Conservation (phyloP, 2,797 vertebrate genomes). For the Lophius americanus region DNA sequence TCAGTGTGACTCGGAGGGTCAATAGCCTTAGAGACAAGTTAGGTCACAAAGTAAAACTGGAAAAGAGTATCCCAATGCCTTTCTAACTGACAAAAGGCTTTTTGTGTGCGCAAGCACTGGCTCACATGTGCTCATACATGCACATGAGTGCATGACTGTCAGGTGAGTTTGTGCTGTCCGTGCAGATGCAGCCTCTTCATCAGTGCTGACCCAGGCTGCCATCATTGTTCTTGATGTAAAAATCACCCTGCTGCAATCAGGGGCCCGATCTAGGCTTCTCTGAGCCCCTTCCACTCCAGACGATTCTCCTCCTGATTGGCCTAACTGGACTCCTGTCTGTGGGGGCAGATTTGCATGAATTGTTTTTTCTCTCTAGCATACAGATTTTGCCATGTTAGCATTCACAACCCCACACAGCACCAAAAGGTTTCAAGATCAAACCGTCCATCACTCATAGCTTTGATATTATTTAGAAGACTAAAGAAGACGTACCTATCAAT, state of each 20-base stretch:
- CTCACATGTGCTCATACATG: slow-evolving; percentile 40
- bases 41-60: slow-evolving; percentile 57
- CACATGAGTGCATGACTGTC: slow-evolving; percentile 47
- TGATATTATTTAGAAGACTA: slow-evolving; percentile 23
- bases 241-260: slow-evolving; percentile 85
- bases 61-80: slow-evolving; percentile 30
- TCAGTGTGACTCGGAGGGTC: slow-evolving; percentile 71
- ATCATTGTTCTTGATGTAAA: slow-evolving; percentile 80
- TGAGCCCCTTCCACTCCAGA: slow-evolving; percentile 78
- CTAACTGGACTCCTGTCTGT: slow-evolving; percentile 85
- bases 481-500: slow-evolving; percentile 2
- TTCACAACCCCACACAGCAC: slow-evolving; percentile 62
- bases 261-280: slow-evolving; percentile 72
- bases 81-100: slow-evolving; percentile 31
- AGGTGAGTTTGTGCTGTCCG: slow-evolving; percentile 68
- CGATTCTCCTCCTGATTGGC: slow-evolving; percentile 85
- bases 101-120: slow-evolving; percentile 3
- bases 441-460: slow-evolving; percentile 20
- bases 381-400: slow-evolving; percentile 78
- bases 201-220: slow-evolving; percentile 76
- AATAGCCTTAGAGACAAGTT: slow-evolving; percentile 66
- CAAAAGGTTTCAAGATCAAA: slow-evolving; percentile 29
- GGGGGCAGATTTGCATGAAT: slow-evolving; percentile 81
- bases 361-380: slow-evolving; percentile 81
- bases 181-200: slow-evolving; percentile 65